Conservation (phyloP, 2,113 vertebrate species). For the Strix uralensis region DNA sequence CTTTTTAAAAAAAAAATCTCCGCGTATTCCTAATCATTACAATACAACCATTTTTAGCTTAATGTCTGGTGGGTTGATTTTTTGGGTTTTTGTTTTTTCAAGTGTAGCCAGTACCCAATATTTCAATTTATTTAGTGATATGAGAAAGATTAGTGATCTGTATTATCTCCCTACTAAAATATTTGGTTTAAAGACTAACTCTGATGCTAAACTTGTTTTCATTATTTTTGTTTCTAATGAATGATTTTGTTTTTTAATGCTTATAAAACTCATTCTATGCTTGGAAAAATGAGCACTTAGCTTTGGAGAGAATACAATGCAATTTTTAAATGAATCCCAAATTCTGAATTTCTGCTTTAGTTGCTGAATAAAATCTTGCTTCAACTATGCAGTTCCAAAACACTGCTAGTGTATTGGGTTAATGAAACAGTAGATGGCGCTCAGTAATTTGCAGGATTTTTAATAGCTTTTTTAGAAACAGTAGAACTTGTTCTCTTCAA, state of each 20-base stretch:
- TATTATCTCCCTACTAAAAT: background rate
- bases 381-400: background rate
- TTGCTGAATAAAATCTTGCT: background rate
- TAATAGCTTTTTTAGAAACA: background rate
- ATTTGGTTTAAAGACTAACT: background rate
- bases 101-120: background rate
- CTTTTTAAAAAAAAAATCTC: background rate
- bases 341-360: background rate
- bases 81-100: background rate
- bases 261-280: background rate
- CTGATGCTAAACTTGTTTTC: background rate
- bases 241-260: background rate
- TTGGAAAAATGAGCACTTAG: background rate
- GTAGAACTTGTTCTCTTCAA: background rate
- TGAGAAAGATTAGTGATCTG: background rate
- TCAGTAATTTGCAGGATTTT: slow-evolving; percentile 1
- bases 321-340: background rate
- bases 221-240: background rate
- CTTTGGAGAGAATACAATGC: background rate
- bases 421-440: slow-evolving; percentile 44
- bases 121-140: background rate
- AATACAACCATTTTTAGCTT: background rate
- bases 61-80: background rate
- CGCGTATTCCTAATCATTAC: background rate
- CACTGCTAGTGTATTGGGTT: background rate